Evolutionary conservation across 2,888 invertebrate genomes (phyloP).

Genomic region (Drosophila kuntzei): DNA sequence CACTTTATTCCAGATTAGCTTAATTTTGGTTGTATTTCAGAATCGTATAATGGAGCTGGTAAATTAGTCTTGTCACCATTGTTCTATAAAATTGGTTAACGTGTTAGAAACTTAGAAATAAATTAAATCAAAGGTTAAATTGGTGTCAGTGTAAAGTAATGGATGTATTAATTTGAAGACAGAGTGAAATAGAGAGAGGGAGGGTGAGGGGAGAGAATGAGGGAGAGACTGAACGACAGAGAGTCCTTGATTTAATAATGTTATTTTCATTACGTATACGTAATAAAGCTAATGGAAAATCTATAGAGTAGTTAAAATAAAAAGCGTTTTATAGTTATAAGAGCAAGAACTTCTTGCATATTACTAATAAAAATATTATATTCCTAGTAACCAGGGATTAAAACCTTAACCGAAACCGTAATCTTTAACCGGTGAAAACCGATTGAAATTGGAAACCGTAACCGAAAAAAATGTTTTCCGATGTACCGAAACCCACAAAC

Average conservation of each 20-base stretch:
- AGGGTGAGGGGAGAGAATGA: neutral
- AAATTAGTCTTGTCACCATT: slow-evolving; percentile 7
- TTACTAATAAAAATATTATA: too few relatives aligned
- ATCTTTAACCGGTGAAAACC: too few relatives aligned
- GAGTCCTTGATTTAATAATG: neutral
- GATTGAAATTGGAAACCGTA: too few relatives aligned
- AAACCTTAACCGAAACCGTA: too few relatives aligned
- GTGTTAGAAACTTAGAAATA: neutral
- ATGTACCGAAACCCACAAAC: too few relatives aligned
- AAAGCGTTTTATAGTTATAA: too few relatives aligned
- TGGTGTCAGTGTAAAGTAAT: neutral
- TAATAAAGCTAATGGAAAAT: neutral
- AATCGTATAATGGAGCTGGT: neutral
- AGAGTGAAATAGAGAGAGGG: neutral
- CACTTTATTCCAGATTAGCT: slow-evolving; percentile 34
- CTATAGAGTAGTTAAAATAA: neutral
- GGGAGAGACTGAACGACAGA: neutral
- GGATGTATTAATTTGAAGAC: neutral
- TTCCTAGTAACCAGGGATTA: too few relatives aligned
- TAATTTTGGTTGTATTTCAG: neutral
- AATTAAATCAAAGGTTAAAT: neutral
- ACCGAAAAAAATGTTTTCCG: too few relatives aligned
- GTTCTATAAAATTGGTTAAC: neutral
- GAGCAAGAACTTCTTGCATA: too few relatives aligned
- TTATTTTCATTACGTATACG: neutral